phyloP scores from a whole-genome alignment of 1,140 invertebrate genomes.

The Drosophila sucinea region DNA sequence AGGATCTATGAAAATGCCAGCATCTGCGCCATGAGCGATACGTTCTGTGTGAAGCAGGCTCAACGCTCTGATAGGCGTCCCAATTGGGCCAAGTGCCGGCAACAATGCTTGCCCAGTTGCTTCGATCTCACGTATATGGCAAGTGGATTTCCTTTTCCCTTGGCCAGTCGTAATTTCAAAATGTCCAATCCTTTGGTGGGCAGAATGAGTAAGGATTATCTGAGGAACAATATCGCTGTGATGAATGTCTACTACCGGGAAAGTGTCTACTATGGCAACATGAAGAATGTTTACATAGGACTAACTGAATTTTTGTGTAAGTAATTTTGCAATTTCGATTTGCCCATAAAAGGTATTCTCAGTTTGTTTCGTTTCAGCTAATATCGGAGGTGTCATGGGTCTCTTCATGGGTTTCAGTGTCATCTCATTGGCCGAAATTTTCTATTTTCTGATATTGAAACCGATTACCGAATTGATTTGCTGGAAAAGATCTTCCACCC shows the following conservation, averaged over 20 bases:
- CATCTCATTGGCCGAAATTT: conserved; percentile 89
- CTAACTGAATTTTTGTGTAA: conserved; percentile 90
- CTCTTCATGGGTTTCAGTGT: conserved; percentile 92
- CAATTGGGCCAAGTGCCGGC: conserved; percentile 34
- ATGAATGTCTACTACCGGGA: conserved; percentile 89
- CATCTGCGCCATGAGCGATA: conserved; percentile 51
- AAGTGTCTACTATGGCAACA: conserved; percentile 87
- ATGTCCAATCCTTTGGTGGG: conserved; percentile 51
- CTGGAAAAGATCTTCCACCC: conserved; percentile 37
- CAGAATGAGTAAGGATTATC: conserved; percentile 59
- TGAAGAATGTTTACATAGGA: conserved; percentile 89
- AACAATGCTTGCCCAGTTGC: conserved; percentile 62
- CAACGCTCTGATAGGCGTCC: conserved; percentile 12
- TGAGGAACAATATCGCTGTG: conserved; percentile 86
- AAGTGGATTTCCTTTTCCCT: conserved; percentile 59
- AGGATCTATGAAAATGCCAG: conserved; percentile 54
- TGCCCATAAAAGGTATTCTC: not conserved
- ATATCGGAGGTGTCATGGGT: conserved; percentile 90
- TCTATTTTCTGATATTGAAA: conserved; percentile 88
- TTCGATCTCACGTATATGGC: conserved; percentile 68
- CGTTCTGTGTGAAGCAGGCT: conserved; percentile 40
- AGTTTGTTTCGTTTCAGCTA: conserved; percentile 85
- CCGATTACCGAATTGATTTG: conserved; percentile 61
- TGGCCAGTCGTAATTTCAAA: conserved; percentile 50
- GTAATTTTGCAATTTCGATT: conserved; percentile 3